Conservation (phyloP, 2,113 vertebrate genomes). For the Pterocles gutturalis region DNA sequence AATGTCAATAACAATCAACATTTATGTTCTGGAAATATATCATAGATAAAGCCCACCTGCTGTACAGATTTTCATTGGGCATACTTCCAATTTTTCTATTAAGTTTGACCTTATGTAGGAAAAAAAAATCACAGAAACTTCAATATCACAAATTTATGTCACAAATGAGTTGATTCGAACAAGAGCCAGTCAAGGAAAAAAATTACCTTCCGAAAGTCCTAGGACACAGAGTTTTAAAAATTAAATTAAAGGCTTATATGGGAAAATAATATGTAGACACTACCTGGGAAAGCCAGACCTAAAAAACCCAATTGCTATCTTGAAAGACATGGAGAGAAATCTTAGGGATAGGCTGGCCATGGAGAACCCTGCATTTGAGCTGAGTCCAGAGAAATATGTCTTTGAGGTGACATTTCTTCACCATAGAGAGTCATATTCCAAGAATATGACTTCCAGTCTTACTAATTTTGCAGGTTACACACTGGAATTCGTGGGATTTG, state of each 20-base stretch:
- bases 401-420: not conserved
- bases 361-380: not conserved
- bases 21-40: conserved; percentile 22
- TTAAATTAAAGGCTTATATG: not conserved
- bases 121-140: not conserved
- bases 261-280: not conserved
- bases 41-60: not conserved
- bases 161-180: not conserved
- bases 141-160: not conserved
- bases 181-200: not conserved
- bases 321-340: not conserved
- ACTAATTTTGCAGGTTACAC: not conserved
- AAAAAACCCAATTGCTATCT: accelerated
- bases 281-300: not conserved
- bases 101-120: conserved; percentile 19
- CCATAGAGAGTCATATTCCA: not conserved
- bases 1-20: conserved; percentile 1
- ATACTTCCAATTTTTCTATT: conserved; percentile 30
- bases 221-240: not conserved
- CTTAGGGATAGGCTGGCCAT: not conserved
- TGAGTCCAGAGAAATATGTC: not conserved
- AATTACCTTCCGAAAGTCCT: not conserved
- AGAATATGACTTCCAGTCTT: not conserved
- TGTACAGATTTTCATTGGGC: conserved; percentile 23
- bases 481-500: not conserved